These are phyloP conservation scores for Hirtodrosophila trivittata DNA, from an alignment of 2,888 invertebrate species.

Conservation along the genomic window DNA sequence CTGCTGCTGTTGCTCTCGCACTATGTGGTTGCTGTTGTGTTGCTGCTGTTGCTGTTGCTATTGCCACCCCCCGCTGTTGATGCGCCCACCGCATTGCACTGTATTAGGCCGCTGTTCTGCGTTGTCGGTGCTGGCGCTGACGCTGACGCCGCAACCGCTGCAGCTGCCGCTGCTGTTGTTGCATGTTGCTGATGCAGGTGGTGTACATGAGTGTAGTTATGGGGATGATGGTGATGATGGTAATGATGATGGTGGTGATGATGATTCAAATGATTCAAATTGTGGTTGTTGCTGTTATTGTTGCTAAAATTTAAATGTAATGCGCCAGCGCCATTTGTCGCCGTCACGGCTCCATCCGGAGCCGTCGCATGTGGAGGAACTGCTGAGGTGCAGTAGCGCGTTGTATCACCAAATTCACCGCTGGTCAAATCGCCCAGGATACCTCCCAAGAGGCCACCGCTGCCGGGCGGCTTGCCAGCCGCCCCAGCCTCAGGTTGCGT, in stretches of 20 bases:
- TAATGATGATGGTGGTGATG: slow-evolving; percentile 64
- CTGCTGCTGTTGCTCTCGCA: slow-evolving; percentile 65
- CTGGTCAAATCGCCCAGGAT: slow-evolving; percentile 82
- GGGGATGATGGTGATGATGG: slow-evolving; percentile 67
- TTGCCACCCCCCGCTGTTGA: slow-evolving; percentile 23
- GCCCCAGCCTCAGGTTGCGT: slow-evolving; percentile 83
- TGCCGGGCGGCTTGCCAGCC: slow-evolving; percentile 75
- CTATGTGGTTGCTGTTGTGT: slow-evolving; percentile 82
- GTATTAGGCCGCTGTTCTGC: slow-evolving; percentile 82
- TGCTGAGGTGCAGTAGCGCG: slow-evolving; percentile 81
- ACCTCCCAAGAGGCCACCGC: slow-evolving; percentile 81
- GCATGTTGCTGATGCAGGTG: slow-evolving; percentile 41
- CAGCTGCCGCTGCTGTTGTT: slow-evolving; percentile 35
- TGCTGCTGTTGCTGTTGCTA: slow-evolving; percentile 58
- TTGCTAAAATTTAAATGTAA: slow-evolving; percentile 81
- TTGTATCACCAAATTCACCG: slow-evolving; percentile 83
- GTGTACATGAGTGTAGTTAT: slow-evolving; percentile 60
- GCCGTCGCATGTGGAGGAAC: slow-evolving; percentile 60
- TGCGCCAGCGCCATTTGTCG: slow-evolving; percentile 77
- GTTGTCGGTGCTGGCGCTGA: slow-evolving; percentile 17
- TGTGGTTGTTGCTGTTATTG: slow-evolving; percentile 77
- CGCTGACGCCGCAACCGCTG: slow-evolving; percentile 55
- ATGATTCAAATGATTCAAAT: slow-evolving; percentile 64
- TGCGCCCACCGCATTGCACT: slow-evolving; percentile 81
- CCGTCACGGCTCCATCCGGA: slow-evolving; percentile 14